Base-by-base conservation (phyloP, 2,113 vertebrate species). In the Sturnus vulgaris region DNA sequence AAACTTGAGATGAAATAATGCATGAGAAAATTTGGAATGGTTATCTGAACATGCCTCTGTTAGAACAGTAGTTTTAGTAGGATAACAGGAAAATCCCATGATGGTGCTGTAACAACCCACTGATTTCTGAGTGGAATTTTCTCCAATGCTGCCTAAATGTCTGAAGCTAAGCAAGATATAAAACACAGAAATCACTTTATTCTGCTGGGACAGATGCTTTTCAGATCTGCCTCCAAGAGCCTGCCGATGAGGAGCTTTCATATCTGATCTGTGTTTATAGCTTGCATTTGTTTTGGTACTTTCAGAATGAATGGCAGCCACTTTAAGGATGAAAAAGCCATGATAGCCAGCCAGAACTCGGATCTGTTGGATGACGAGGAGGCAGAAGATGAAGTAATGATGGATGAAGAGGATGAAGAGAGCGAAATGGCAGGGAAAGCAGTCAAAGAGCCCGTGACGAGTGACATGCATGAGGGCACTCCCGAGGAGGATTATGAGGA, bases 311-410 rank as follows among this genome's bases (percentile, higher is more conserved):
- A 99, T 80, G 98, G 98, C 60, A 98, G 98, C 82, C 98, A 98
- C 65, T 99, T 99, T 94, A 99, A 99, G 92, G 98, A 99, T 64
- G 99, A 99, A 85, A 99, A 99, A 97, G 93, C 97, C 56, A 97
- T 98, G 92, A 97, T 98, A 97, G 93, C 97, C 70, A 97, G 98
- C 94, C 98, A 97, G 37, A 98, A 97, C 86, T 98, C 99, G 7
- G 98, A 97, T 90, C 98, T 99, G 93, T 92, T 99, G 94, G 99
- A 99, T 82, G 99, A 99, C 1, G 99, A 99, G 93, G 99, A 99
- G 88, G 98, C 86, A 40, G 99, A 99, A 96, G 99, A 98, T 63
- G 98, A 99, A 70, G 98, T 98, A 19, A 97, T 98, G 76, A 98
- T 98, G 71, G 99, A 99, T 20, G 99, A 99, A 96, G 99, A 99